A percentile compares a stretch with the other conserved stretches of the same genome.
These are phyloP conservation scores for Ciconia nigra DNA, from an alignment of 2,797 vertebrate species.

Conservation along the genomic window DNA sequence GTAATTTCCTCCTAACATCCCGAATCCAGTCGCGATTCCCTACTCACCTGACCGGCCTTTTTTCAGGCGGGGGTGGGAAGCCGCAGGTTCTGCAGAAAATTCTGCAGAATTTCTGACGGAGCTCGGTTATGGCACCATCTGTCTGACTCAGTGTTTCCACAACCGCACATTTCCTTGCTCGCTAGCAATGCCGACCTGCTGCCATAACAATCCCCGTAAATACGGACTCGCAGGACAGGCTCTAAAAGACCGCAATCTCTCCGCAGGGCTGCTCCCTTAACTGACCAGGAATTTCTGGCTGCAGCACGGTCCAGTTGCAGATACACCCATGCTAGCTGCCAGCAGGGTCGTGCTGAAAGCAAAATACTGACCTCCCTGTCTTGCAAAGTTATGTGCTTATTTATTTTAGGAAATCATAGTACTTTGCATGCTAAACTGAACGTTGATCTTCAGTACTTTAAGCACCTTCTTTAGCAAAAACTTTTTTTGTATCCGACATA, in stretches of 20 bases:
- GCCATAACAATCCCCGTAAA: background rate
- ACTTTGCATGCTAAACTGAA: fast-evolving
- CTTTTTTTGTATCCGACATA: fast-evolving
- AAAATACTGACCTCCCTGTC: background rate
- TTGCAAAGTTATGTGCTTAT: background rate
- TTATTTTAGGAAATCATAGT: background rate
- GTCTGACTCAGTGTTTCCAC: background rate
- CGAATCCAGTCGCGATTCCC: fast-evolving
- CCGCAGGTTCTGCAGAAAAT: fast-evolving
- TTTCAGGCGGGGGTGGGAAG: background rate
- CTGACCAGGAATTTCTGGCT: background rate
- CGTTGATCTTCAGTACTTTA: background rate
- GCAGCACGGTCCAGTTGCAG: fast-evolving
- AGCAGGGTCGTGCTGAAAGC: background rate
- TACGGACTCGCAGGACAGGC: fast-evolving
- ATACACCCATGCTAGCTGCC: background rate
- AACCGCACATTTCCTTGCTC: fast-evolving
- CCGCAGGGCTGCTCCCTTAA: background rate
- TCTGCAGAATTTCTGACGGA: background rate
- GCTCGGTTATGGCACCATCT: fast-evolving
- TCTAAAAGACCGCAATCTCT: background rate
- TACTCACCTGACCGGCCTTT: background rate
- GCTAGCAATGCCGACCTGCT: background rate
- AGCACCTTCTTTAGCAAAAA: background rate
- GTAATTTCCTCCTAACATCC: background rate